These are phyloP conservation scores for Sebastes baramenuke DNA, from an alignment of 2,797 vertebrate species.

Conservation along the genomic window DNA sequence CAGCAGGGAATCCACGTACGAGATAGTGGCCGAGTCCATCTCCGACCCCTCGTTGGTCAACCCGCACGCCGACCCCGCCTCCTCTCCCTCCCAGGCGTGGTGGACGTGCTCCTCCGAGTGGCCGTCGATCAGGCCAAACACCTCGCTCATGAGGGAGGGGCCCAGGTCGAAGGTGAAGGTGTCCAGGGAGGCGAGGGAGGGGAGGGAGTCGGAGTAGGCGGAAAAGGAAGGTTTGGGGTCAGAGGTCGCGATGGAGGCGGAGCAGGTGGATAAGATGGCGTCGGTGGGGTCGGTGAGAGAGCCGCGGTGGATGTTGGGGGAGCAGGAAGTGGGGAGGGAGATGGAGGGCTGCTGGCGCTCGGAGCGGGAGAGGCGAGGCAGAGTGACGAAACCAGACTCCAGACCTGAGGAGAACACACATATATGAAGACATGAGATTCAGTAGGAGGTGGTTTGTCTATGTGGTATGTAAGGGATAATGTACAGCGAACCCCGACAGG, in stretches of 20 bases:
- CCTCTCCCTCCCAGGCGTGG: conserved; percentile 62
- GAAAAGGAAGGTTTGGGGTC: conserved; percentile 76
- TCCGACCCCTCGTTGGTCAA: conserved; percentile 67
- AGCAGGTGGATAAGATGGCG: conserved; percentile 75
- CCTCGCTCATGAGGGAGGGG: conserved; percentile 95
- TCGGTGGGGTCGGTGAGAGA: conserved; percentile 74
- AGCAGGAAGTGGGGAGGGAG: conserved; percentile 63
- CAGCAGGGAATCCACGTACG: conserved; percentile 79
- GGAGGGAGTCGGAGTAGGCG: conserved; percentile 73
- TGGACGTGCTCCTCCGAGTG: conserved; percentile 48
- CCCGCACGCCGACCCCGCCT: conserved; percentile 56
- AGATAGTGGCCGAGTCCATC: conserved; percentile 76
- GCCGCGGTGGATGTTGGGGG: conserved; percentile 74
- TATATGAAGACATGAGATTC: neutral
- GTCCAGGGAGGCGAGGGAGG: conserved; percentile 89
- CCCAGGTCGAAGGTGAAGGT: conserved; percentile 96
- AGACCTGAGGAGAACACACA: conserved; percentile 80
- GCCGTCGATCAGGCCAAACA: conserved; percentile 88
- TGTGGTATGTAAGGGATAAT: too few relatives aligned
- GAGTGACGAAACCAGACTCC: conserved; percentile 93
- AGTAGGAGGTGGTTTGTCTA: neutral
- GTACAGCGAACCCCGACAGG: too few relatives aligned
- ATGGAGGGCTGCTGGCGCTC: conserved; percentile 84
- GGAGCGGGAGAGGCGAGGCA: conserved; percentile 88
- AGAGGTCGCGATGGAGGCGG: conserved; percentile 81